These are phyloP conservation scores for Lytechinus pictus DNA, from an alignment of 35 echinoderm and acorn worm genomes.

Conservation along the genomic window DNA sequence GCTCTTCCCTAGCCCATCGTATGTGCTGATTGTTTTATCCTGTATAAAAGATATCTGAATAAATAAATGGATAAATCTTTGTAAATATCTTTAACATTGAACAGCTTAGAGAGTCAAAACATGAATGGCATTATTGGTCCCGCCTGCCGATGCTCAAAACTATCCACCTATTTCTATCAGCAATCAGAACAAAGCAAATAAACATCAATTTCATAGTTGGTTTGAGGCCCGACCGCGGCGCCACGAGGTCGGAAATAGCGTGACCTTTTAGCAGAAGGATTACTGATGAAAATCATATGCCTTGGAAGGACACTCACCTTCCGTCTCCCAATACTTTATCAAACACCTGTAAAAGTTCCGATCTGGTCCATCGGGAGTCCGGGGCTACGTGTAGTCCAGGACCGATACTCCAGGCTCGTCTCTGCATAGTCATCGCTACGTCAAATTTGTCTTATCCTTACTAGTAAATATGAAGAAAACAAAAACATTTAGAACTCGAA, in stretches of 20 bases:
- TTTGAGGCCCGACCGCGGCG: not conserved
- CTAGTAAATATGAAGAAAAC: not conserved
- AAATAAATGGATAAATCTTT: too few relatives aligned
- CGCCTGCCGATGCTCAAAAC: too few relatives aligned
- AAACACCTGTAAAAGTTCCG: slow-evolving; percentile 31
- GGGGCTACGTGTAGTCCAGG: not conserved
- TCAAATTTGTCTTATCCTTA: not conserved
- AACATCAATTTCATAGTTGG: slow-evolving; percentile 19
- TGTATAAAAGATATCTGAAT: too few relatives aligned
- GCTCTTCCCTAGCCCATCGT: too few relatives aligned
- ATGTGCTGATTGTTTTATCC: too few relatives aligned
- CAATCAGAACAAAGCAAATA: slow-evolving; percentile 4
- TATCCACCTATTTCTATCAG: not conserved
- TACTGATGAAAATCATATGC: slow-evolving; percentile 24
- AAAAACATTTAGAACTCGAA: not conserved
- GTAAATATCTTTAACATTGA: too few relatives aligned
- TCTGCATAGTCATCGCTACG: not conserved
- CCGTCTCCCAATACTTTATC: not conserved
- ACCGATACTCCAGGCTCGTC: not conserved
- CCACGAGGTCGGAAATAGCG: not conserved
- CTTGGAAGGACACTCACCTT: slow-evolving; percentile 16
- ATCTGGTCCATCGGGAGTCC: not conserved
- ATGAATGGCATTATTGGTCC: too few relatives aligned
- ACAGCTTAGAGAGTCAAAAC: too few relatives aligned
- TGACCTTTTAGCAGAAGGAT: not conserved